phyloP scores from a whole-genome alignment of 1,140 invertebrate genomes.

The Trichogramma pretiosum region DNA sequence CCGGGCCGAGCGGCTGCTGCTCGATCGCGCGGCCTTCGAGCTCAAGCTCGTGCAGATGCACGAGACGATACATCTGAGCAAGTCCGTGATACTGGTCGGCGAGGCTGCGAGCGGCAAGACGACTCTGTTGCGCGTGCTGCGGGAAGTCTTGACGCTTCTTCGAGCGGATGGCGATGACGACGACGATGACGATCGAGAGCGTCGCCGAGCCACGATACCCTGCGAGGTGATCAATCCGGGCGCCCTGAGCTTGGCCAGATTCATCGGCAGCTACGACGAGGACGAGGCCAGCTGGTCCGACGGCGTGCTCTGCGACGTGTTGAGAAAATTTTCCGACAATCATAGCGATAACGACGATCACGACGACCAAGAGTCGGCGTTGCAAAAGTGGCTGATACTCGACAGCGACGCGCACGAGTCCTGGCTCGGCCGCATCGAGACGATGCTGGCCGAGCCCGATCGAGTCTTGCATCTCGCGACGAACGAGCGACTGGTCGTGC shows the following conservation, averaged over 20 bases:
- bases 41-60: constrained; percentile 57
- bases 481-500: constrained; percentile 55
- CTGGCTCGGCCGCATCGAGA: constrained; percentile 63
- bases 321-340: constrained; percentile 41
- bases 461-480: constrained; percentile 48
- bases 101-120: constrained; percentile 54
- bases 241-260: constrained; percentile 50
- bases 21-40: constrained; percentile 48
- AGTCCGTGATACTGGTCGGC: constrained; percentile 46
- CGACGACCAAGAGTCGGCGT: constrained; percentile 21
- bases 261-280: constrained; percentile 56
- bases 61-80: constrained; percentile 59
- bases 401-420: constrained; percentile 59
- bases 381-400: constrained; percentile 49
- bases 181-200: constrained; percentile 29
- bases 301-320: constrained; percentile 47
- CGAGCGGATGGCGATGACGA: constrained; percentile 29
- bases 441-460: constrained; percentile 58
- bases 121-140: constrained; percentile 41
- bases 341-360: too few species aligned
- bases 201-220: constrained; percentile 44
- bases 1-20: constrained; percentile 46
- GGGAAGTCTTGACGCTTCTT: constrained; percentile 45
- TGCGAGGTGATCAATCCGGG: constrained; percentile 55
- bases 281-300: constrained; percentile 57